Evolutionary conservation across 2,888 invertebrate species (phyloP).

Genomic region (Lysandra bellargus): DNA sequence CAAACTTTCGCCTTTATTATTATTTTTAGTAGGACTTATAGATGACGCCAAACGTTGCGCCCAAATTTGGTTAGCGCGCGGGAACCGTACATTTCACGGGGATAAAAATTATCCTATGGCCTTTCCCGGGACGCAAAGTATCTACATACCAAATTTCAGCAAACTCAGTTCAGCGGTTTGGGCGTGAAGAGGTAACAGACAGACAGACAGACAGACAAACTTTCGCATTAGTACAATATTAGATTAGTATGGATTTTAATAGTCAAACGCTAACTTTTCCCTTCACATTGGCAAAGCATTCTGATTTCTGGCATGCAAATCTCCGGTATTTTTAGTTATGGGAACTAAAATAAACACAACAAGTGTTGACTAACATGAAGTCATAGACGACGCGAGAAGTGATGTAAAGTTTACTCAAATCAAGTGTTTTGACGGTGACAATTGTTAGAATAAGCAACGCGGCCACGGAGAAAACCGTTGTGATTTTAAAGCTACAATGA

Average conservation of each 20-base stretch:
- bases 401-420: conserved; percentile 2
- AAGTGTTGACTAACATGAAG: conserved; percentile 1
- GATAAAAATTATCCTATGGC: no score
- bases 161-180: no score
- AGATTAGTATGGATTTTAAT: neutral
- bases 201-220: no score
- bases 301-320: neutral
- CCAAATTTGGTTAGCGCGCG: no score
- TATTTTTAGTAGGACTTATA: no score
- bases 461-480: neutral
- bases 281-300: neutral
- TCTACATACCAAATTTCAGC: no score
- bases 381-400: neutral
- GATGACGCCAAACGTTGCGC: no score
- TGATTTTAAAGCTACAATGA: neutral
- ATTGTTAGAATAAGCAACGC: neutral
- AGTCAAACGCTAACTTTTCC: neutral
- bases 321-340: neutral
- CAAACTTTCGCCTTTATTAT: no score
- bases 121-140: no score
- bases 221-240: no score
- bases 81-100: no score
- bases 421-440: neutral
- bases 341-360: conserved; percentile 1
- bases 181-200: no score